Evolutionary conservation across 2,888 invertebrate species (phyloP), one percentile per base, ranked within the genome.

Genomic region (Mylabris sibirica): DNA sequence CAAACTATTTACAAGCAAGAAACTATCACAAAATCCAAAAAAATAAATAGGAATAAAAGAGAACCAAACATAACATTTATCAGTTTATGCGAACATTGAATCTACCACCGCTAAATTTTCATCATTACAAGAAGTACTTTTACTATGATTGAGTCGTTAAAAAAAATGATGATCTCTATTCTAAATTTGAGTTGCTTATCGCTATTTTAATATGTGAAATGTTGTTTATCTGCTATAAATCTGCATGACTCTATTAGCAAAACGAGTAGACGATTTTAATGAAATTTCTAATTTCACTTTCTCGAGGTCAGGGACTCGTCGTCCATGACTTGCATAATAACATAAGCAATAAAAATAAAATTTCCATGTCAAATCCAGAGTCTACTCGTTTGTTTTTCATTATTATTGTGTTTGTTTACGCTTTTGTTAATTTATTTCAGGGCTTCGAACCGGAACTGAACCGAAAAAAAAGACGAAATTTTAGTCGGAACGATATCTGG

Each of bases 1-100:
- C 74, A 74, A 69, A 73, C 72, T 71, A 67, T 72, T 70, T 71
- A 71, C 69, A 73, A 72, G 73, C 73, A 64, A 62, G 30, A 30
- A 63, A 74, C 70, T 8, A 57, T 57, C 63, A 63, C 66, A 69
- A 44, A 17, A 4, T 2, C n/a, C 6, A n/a, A 65, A 38, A 60
- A 63, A 60, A 63, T n/a, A 44, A 53, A 63, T 63, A 44, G 11
- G 17, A 35, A 63, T 49, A 63, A 64, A 71, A 63, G 63, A 63
- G 61, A 63, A 68, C 17, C 17, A 66, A 59, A 57, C 22, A 49
- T 49, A 8, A 9, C 49, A 57, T 5, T n/a, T 24, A 49, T 49
- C 49, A 49, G 2, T 41, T 17, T 49, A 57, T 57, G 57, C 57
- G 24, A 24, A 57, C 57, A 57, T 11, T 24, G 24, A 57, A 22